phyloP scores from a whole-genome alignment of 2,113 vertebrate species.

The Ciconia boyciana region DNA sequence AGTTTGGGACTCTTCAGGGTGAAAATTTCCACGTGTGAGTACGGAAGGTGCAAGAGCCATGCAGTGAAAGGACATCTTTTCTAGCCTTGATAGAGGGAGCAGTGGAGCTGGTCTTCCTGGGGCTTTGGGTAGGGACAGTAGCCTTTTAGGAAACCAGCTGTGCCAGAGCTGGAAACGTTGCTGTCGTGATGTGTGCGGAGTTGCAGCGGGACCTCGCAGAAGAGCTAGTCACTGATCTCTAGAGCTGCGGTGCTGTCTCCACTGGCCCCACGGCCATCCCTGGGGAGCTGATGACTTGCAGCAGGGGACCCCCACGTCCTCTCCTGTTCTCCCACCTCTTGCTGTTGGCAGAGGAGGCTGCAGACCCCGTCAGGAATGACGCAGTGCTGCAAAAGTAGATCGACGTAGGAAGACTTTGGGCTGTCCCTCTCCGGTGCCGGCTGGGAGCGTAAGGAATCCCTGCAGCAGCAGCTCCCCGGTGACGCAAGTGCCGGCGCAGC shows the following conservation, averaged over 20 bases:
- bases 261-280: background rate
- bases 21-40: accelerated
- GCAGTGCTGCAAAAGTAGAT: background rate
- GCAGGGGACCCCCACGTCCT: background rate
- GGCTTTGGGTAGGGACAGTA: too few relatives aligned
- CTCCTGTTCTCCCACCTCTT: background rate
- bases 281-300: background rate
- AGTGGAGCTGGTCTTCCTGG: background rate
- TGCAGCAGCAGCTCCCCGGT: background rate
- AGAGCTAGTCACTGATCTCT: background rate
- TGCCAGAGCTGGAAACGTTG: background rate
- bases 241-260: background rate
- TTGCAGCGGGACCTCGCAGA: background rate
- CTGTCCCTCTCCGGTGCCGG: background rate
- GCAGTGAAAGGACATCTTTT: background rate
- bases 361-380: accelerated
- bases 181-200: accelerated
- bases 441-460: background rate
- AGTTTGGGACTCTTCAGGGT: background rate
- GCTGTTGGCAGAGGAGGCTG: background rate
- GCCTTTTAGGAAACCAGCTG: background rate
- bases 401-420: accelerated
- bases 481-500: background rate
- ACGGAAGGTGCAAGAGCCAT: accelerated
- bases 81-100: background rate